Base-by-base conservation (phyloP, 2,888 invertebrate genomes). In the Philaethria dido region DNA sequence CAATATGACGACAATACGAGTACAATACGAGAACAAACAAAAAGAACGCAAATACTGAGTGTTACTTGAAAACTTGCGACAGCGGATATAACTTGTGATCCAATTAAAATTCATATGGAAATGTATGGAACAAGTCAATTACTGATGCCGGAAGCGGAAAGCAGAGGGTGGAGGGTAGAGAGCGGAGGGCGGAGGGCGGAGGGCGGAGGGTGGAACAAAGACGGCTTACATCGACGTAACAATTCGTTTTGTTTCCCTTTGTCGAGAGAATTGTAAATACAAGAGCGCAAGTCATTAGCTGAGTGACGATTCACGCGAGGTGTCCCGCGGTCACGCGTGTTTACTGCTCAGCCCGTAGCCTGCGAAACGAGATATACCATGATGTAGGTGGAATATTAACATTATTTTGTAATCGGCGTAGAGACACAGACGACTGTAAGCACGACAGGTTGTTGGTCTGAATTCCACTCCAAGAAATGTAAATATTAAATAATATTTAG, bases 71-170 rank as follows among this genome's bases (percentile, higher is more conserved):
- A 68, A 61, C 65, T 64, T 55, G 67, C 65, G 65, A 69, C 69
- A 68, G 67, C 69, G 63, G 68, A 68, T 62, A 64, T 60, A 69
- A 68, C 64, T 71, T 72, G 63, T 62, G 70, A 73, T 74, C 71
- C 71, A 73, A 71, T 73, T 74, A 72, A 72, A 72, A 68, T 69
- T 73, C 72, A 69, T 65, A 64, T 68, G 62, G 50, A 66, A 72
- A 64, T 48, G 55, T 65, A 66, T 54, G 61, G 64, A 69, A 70
- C 70, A 54, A 69, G 69, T 73, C 66, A 69, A 70, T 70, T 72
- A 70, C 47, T 33, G 62, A 50, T 60, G 50, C 48, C 29, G 54
- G 62, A 44, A 33, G 55, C 60, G 42, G 47, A 20, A 62, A 33
- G 42, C 59, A 63, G 44, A 55, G 62, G 55, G 33, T 16, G 55